Evolutionary conservation across 1,140 invertebrate species (phyloP).

Genomic region (Ips nitidus): DNA sequence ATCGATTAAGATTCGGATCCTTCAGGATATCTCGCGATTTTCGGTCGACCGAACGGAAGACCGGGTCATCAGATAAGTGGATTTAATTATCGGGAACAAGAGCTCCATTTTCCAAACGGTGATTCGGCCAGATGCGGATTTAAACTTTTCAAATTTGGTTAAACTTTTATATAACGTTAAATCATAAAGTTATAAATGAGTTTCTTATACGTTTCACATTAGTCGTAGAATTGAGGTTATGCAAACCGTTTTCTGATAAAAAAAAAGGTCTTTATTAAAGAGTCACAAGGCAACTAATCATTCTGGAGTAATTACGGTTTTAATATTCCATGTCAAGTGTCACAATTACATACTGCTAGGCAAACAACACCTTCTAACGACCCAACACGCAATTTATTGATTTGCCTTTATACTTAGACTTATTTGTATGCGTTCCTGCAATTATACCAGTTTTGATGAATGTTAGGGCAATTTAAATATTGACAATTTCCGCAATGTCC

Average conservation of each 20-base stretch:
- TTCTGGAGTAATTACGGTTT: constrained; percentile 2
- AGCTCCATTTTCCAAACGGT: constrained; percentile 3
- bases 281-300: background rate
- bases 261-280: background rate
- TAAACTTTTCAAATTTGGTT: background rate
- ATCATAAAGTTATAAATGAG: no score
- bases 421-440: no score
- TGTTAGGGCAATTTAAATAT: no score
- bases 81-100: constrained; percentile 30
- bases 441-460: no score
- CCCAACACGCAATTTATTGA: constrained; percentile 10
- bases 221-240: background rate
- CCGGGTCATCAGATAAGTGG: constrained; percentile 27
- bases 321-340: constrained; percentile 2
- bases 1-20: constrained; percentile 30
- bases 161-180: background rate
- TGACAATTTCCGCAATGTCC: background rate
- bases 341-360: constrained; percentile 7
- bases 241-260: constrained; percentile 4
- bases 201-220: no score
- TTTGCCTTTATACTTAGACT: background rate
- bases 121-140: constrained; percentile 7
- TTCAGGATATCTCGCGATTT: constrained; percentile 8
- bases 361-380: constrained; percentile 6
- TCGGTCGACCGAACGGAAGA: constrained; percentile 8